Conservation (phyloP, 2,113 vertebrate genomes). For the Perca flavescens region DNA sequence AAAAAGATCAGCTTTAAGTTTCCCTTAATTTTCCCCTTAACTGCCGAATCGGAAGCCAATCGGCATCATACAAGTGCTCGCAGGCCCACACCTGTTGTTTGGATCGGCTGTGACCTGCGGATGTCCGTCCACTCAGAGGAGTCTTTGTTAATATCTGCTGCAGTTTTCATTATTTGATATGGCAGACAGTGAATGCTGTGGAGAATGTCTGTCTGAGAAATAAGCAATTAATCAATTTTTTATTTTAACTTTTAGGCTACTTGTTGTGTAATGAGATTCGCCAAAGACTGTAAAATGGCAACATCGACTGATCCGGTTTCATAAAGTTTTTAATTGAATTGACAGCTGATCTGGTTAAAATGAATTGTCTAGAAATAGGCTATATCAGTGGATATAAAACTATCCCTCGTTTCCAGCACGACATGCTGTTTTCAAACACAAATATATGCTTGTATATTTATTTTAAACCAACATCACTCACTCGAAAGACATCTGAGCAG, state of each 20-base stretch:
- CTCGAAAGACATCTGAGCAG: not conserved
- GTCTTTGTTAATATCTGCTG: not conserved
- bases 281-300: not conserved
- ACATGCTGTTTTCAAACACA: not conserved
- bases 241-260: not conserved
- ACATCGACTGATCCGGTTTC: not conserved
- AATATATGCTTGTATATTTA: no score
- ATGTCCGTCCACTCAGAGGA: not conserved
- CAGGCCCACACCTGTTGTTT: conserved; percentile 56
- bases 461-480: not conserved
- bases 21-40: no score
- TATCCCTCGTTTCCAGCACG: not conserved
- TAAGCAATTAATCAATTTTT: not conserved
- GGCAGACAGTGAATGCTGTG: not conserved
- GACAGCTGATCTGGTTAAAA: not conserved
- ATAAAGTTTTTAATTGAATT: not conserved
- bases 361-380: not conserved
- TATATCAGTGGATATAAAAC: no score
- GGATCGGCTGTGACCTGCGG: not conserved
- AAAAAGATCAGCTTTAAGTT: no score
- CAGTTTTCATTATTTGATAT: not conserved
- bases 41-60: no score
- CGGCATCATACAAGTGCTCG: no score
- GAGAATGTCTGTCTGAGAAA: not conserved
- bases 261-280: not conserved